These are phyloP conservation scores for Circus cinereus DNA, from an alignment of 2,797 vertebrate genomes.

Conservation along the genomic window DNA sequence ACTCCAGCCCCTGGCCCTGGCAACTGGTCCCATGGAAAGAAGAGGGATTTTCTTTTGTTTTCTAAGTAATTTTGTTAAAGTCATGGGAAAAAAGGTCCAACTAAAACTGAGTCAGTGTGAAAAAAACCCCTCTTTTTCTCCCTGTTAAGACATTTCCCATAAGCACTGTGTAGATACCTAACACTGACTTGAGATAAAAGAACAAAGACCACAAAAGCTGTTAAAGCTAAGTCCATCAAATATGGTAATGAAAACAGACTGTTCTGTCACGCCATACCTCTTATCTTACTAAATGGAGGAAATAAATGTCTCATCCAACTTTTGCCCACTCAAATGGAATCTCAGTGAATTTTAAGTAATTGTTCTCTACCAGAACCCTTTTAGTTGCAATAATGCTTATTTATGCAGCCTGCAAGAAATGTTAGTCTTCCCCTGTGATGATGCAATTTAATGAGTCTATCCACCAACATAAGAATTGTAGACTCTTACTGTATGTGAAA, in stretches of 20 bases:
- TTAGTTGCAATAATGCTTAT: not conserved
- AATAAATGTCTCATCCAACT: not conserved
- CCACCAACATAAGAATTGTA: not conserved
- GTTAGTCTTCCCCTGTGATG: not conserved
- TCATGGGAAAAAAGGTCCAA: not conserved
- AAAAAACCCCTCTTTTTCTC: not conserved
- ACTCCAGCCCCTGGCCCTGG: not conserved
- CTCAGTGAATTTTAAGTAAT: not conserved
- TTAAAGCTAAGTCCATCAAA: constrained; percentile 36
- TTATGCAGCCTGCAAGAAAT: not conserved
- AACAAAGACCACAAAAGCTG: constrained; percentile 38
- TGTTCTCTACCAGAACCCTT: not conserved
- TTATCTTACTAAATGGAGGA: constrained; percentile 24
- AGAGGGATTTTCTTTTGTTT: not conserved
- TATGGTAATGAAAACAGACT: constrained; percentile 12
- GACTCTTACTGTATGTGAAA: not conserved
- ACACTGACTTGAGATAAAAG: constrained; percentile 10
- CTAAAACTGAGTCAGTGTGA: not conserved
- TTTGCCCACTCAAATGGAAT: not conserved
- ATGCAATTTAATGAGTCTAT: not conserved
- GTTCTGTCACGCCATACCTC: not conserved
- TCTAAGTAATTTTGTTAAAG: not conserved
- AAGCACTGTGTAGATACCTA: not conserved
- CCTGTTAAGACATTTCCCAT: not conserved
- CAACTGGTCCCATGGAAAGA: not conserved